A percentile compares a stretch with the other conserved stretches of the same genome.
Conservation (phyloP, 2,797 vertebrate species). For the Rhabdomys pumilio region DNA sequence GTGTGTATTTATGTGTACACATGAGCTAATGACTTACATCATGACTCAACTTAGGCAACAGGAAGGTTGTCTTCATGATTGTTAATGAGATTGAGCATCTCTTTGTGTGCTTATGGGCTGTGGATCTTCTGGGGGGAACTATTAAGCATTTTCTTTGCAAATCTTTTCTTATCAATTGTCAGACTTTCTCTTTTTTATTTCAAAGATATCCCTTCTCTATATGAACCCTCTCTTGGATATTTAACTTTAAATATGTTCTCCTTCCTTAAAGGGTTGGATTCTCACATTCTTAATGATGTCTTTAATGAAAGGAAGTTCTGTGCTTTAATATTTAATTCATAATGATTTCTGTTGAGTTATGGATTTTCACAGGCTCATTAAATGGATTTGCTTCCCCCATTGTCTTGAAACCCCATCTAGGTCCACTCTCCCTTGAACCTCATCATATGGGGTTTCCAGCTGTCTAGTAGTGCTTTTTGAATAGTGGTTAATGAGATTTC, state of each 20-base stretch:
- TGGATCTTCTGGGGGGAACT: background rate
- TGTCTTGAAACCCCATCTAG: background rate
- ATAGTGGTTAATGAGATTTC: background rate
- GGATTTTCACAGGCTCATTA: background rate
- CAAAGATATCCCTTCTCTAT: background rate
- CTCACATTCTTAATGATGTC: background rate
- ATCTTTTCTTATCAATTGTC: background rate
- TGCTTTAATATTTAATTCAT: conserved; percentile 42
- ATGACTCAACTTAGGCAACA: background rate
- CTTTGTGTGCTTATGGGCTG: background rate
- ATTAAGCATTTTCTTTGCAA: background rate
- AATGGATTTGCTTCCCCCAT: background rate
- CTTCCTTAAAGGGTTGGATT: background rate
- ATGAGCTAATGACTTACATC: background rate
- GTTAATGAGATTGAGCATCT: background rate
- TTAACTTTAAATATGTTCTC: background rate
- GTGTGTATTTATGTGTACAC: background rate
- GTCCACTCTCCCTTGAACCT: background rate
- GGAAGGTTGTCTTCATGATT: background rate
- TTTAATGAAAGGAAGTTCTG: background rate
- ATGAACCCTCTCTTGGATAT: background rate
- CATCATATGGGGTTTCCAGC: background rate
- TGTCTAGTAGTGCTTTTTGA: background rate
- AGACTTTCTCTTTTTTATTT: background rate
- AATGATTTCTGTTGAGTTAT: background rate